A percentile compares a stretch with the other conserved stretches of the same genome.
Conservation (phyloP, 2,888 invertebrate species). For the Mesorhabditis spiculigera region DNA sequence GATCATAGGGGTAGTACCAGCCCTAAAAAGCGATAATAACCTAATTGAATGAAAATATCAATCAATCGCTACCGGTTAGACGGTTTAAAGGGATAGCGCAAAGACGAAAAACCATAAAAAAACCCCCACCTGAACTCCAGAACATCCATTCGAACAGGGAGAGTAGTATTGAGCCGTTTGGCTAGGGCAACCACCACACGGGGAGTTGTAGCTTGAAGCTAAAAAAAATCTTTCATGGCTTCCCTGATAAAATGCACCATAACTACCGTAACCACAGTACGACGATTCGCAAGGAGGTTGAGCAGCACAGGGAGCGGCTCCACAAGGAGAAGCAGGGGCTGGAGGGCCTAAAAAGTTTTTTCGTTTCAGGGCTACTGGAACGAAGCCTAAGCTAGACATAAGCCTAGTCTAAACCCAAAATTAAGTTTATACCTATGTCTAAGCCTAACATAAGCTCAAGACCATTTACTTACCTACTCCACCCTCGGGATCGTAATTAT, state of each 20-base stretch:
- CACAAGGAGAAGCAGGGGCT: neutral
- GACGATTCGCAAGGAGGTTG: neutral
- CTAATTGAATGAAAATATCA: too few relatives aligned
- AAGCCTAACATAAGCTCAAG: too few relatives aligned
- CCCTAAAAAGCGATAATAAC: neutral
- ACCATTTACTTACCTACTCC: too few relatives aligned
- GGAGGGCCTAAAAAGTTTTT: neutral
- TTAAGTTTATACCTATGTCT: too few relatives aligned
- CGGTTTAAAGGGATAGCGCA: neutral
- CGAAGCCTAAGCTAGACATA: neutral
- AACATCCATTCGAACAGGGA: neutral
- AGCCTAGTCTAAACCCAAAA: neutral
- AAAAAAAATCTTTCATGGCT: too few relatives aligned
- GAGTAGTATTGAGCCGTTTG: slow-evolving; percentile 6
- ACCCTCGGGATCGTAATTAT: neutral
- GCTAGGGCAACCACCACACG: neutral
- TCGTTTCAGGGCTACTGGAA: neutral
- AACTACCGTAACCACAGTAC: neutral
- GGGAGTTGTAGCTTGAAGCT: neutral
- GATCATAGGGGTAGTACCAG: slow-evolving; percentile 5
- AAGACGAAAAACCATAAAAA: neutral
- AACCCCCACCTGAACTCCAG: neutral
- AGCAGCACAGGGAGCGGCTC: neutral
- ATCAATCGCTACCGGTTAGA: too few relatives aligned
- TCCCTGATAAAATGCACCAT: too few relatives aligned